phyloP scores from a whole-genome alignment of 2,113 vertebrate species.

The Hylia prasina region DNA sequence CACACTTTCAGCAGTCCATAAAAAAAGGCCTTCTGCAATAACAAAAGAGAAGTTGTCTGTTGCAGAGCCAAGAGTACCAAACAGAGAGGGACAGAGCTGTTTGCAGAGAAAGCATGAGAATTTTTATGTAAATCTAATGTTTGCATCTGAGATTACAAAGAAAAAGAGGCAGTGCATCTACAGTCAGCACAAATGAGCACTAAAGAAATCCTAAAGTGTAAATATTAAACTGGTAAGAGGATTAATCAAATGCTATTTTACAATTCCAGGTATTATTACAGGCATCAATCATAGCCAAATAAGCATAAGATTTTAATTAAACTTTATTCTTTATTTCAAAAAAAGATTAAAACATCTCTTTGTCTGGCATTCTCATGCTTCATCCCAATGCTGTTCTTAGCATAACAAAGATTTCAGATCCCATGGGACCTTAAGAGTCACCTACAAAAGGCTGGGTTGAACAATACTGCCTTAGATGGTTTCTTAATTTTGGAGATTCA shows the following conservation, averaged over 20 bases:
- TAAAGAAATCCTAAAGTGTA: background rate
- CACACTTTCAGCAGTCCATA: background rate
- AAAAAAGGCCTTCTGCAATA: background rate
- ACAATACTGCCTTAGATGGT: background rate
- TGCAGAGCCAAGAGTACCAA: background rate
- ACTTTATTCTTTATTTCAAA: background rate
- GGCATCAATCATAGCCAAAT: background rate
- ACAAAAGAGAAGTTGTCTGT: background rate
- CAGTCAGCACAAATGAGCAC: background rate
- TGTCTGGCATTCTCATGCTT: background rate
- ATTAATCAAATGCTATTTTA: background rate
- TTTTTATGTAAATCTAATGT: background rate
- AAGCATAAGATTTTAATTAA: background rate
- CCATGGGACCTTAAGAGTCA: background rate
- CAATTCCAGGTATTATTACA: background rate
- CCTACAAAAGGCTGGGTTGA: background rate
- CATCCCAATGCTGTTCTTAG: background rate
- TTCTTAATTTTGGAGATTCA: background rate
- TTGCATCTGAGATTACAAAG: background rate
- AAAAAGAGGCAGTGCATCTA: background rate
- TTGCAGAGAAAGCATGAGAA: background rate
- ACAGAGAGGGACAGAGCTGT: background rate
- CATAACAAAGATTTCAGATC: background rate
- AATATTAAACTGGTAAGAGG: background rate
- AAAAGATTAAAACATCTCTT: background rate